Evolutionary conservation across 2,113 vertebrate genomes (phyloP).

Genomic region (Sus scrofa): T2T-Sscrofa CM000817.6:15213001-15213500

Average conservation of each 20-base stretch:
- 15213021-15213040: background rate
- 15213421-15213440: background rate
- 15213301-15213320: background rate
- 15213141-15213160: background rate
- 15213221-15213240: background rate
- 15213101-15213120: background rate
- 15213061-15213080: background rate
- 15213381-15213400: background rate
- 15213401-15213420: conserved; percentile 6
- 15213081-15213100: background rate
- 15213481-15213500: conserved; percentile 21
- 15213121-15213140: background rate
- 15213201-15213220: background rate
- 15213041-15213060: background rate
- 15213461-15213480: background rate
- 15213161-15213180: background rate
- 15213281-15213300: background rate
- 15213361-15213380: background rate
- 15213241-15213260: background rate
- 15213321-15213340: background rate
- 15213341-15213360: background rate
- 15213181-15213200: background rate
- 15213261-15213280: background rate
- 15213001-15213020: background rate
- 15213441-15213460: background rate